Percentiles rank a stretch among this genome's conserved stretches.
Evolutionary conservation across 2,888 invertebrate genomes (phyloP).

Genomic region (Tuta absoluta): DNA sequence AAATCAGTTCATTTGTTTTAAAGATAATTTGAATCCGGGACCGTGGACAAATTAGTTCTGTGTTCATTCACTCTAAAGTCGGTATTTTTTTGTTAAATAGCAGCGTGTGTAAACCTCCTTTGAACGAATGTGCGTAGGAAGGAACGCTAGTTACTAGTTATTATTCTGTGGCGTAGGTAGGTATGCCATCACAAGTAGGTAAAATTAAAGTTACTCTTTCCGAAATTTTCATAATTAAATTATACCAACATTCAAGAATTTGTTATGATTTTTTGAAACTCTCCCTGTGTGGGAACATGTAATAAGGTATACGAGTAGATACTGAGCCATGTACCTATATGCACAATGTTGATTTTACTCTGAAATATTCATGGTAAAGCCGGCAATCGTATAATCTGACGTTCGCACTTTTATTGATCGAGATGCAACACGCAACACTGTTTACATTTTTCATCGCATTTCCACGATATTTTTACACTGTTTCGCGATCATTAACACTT

Average conservation of each 20-base stretch:
- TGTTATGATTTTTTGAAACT: neutral
- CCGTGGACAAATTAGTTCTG: no score
- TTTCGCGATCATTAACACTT: conserved; percentile 11
- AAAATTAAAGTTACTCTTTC: neutral
- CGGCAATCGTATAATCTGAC: conserved; percentile 8
- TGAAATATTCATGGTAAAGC: neutral
- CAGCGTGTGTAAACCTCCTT: no score
- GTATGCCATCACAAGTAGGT: no score
- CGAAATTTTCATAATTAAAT: neutral
- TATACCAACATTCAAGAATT: neutral
- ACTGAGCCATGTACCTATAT: neutral
- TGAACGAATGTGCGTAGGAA: no score
- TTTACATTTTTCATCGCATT: conserved; percentile 5
- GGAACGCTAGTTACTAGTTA: no score
- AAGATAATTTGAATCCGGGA: no score
- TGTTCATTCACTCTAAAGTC: no score
- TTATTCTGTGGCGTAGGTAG: no score
- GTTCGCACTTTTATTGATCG: conserved; percentile 13
- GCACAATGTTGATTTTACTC: neutral
- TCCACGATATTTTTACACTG: neutral
- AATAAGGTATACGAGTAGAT: no score
- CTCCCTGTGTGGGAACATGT: neutral
- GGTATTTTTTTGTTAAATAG: no score
- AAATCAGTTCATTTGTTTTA: no score
- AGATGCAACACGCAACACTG: conserved; percentile 15